phyloP scores from a whole-genome alignment of 1,140 invertebrate species.

The Pristionchus pacificus region DNA sequence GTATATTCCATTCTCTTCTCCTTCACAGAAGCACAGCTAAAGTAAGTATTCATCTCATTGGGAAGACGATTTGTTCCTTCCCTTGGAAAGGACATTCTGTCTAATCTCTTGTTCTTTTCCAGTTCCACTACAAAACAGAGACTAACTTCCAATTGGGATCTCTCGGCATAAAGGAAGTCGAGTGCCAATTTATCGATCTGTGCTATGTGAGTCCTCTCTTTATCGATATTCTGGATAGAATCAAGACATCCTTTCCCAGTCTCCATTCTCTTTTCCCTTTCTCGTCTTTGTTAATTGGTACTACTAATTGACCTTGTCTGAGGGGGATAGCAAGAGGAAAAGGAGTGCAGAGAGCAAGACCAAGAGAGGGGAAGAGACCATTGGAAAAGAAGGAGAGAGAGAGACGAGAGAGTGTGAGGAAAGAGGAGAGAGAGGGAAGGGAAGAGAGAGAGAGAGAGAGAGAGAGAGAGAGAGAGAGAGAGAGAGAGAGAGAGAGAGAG shows the following conservation, averaged over 20 bases:
- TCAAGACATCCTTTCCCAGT: neutral
- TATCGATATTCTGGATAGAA: no score
- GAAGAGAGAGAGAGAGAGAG: neutral
- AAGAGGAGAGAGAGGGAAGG: neutral
- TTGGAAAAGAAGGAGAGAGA: neutral
- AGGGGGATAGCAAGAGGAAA: no score
- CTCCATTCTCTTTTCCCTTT: neutral
- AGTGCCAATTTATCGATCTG: neutral
- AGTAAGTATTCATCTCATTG: neutral
- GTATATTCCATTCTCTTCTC: neutral
- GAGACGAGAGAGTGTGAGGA: neutral
- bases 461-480: neutral
- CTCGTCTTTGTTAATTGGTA: no score
- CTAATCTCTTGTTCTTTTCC: neutral
- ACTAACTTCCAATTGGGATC: neutral
- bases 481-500: neutral
- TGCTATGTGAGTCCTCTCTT: neutral
- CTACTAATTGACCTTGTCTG: no score
- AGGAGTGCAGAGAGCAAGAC: no score
- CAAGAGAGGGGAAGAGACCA: no score
- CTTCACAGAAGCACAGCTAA: neutral
- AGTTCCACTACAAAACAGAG: neutral
- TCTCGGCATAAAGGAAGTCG: neutral
- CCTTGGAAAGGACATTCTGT: neutral
- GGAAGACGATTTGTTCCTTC: neutral